Conservation (phyloP, 2,797 vertebrate genomes). For the Gymnodraco acuticeps region DNA sequence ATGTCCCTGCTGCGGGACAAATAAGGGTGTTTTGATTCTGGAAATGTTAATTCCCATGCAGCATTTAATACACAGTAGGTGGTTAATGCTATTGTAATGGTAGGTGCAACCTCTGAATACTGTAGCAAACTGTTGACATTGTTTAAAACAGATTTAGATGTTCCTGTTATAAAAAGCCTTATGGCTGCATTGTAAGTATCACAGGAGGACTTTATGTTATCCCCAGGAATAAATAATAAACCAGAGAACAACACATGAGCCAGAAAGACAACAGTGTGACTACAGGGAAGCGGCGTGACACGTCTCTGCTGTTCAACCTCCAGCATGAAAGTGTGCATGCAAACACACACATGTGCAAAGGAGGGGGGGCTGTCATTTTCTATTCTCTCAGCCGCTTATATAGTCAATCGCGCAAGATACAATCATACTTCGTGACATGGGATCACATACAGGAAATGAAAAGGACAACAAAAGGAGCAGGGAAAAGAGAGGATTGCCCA, state of each 20-base stretch:
- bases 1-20: too few species aligned
- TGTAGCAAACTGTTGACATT: constrained; percentile 27
- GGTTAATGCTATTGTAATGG: neutral
- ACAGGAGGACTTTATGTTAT: constrained; percentile 33
- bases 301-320: constrained; percentile 11
- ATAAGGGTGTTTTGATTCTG: too few species aligned
- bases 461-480: constrained; percentile 57
- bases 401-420: constrained; percentile 61
- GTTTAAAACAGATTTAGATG: neutral
- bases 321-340: constrained; percentile 4
- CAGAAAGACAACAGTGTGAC: constrained; percentile 30
- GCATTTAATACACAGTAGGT: too few species aligned
- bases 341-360: constrained; percentile 32
- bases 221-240: constrained; percentile 34
- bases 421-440: constrained; percentile 70
- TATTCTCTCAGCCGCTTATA: constrained; percentile 43
- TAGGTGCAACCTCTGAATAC: constrained; percentile 15
- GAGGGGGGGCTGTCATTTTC: constrained; percentile 23
- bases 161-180: constrained; percentile 18
- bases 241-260: constrained; percentile 22
- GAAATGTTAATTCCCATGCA: too few species aligned
- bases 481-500: constrained; percentile 23
- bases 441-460: constrained; percentile 78
- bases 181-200: constrained; percentile 11
- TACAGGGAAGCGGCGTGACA: constrained; percentile 29